These are phyloP conservation scores for Syngnathus scovelli DNA, from an alignment of 2,113 vertebrate genomes.

Conservation along the genomic window DNA sequence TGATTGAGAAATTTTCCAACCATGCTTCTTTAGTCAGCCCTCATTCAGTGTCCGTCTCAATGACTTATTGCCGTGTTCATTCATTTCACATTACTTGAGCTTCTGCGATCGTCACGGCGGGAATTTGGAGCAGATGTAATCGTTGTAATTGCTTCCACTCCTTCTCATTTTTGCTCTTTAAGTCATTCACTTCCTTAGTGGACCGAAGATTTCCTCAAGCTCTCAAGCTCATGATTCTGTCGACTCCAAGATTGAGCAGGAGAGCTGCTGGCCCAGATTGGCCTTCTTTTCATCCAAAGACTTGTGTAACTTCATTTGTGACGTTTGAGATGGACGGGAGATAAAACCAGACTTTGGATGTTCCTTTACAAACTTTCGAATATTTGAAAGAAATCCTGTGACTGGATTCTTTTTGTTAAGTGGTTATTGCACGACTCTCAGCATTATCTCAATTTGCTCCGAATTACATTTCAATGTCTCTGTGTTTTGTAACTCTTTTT, in stretches of 20 bases:
- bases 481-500: slow-evolving; percentile 12
- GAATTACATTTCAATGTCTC: slow-evolving; percentile 38
- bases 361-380: slow-evolving; percentile 33
- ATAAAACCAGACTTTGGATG: slow-evolving; percentile 39
- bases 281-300: slow-evolving; percentile 19
- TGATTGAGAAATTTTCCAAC: slow-evolving; percentile 56
- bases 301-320: slow-evolving; percentile 39
- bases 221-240: slow-evolving; percentile 14
- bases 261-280: slow-evolving; percentile 26
- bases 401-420: slow-evolving; percentile 19
- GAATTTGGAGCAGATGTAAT: slow-evolving; percentile 11
- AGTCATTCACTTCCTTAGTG: background rate
- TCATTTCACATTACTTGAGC: slow-evolving; percentile 33
- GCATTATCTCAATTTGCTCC: slow-evolving; percentile 29
- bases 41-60: slow-evolving; percentile 42
- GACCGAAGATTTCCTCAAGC: slow-evolving; percentile 1
- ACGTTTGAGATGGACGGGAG: slow-evolving; percentile 32
- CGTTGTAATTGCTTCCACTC: slow-evolving; percentile 2
- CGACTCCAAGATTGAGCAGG: slow-evolving; percentile 7
- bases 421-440: slow-evolving; percentile 16
- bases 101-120: slow-evolving; percentile 3
- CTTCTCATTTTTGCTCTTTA: background rate
- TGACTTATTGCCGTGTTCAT: slow-evolving; percentile 33
- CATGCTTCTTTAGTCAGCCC: slow-evolving; percentile 44
- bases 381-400: slow-evolving; percentile 18